Conservation (phyloP, 2,797 vertebrate genomes). For the Enteromius afrohamiltoni region DNA sequence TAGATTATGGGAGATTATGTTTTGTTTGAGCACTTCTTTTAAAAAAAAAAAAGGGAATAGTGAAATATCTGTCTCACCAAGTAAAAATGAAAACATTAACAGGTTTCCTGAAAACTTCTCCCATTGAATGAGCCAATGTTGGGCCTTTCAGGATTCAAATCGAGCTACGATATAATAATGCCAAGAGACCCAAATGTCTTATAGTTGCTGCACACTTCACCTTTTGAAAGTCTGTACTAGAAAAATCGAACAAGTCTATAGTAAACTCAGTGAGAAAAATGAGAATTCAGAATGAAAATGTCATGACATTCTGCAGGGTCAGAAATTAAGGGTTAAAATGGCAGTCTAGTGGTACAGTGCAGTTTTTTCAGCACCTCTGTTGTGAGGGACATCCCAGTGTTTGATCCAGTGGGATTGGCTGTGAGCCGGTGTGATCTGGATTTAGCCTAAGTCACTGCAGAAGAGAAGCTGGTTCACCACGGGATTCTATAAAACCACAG, state of each 20-base stretch:
- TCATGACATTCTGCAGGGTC: slow-evolving; percentile 16
- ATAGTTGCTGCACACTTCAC: not conserved
- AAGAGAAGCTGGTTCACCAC: slow-evolving; percentile 40
- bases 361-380: slow-evolving; percentile 36
- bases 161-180: not conserved
- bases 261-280: not conserved
- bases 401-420: slow-evolving; percentile 69
- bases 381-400: slow-evolving; percentile 45
- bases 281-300: not conserved
- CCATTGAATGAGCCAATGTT: not conserved
- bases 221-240: not conserved
- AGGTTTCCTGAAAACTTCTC: not conserved
- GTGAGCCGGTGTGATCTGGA: slow-evolving; percentile 65
- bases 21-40: not conserved
- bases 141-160: not conserved
- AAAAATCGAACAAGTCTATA: not conserved
- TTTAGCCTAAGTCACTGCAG: slow-evolving; percentile 57
- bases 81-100: not conserved
- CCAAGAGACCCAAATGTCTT: not conserved
- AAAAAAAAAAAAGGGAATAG: not conserved
- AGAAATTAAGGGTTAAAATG: slow-evolving; percentile 19
- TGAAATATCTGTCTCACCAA: not conserved
- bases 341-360: not conserved
- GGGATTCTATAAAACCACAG: slow-evolving; percentile 27
- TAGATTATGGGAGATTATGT: not conserved